A percentile compares a stretch with the other conserved stretches of the same genome.
Evolutionary conservation across 2,113 vertebrate species (phyloP).

Genomic region (Gnathonemus longibarbis): DNA sequence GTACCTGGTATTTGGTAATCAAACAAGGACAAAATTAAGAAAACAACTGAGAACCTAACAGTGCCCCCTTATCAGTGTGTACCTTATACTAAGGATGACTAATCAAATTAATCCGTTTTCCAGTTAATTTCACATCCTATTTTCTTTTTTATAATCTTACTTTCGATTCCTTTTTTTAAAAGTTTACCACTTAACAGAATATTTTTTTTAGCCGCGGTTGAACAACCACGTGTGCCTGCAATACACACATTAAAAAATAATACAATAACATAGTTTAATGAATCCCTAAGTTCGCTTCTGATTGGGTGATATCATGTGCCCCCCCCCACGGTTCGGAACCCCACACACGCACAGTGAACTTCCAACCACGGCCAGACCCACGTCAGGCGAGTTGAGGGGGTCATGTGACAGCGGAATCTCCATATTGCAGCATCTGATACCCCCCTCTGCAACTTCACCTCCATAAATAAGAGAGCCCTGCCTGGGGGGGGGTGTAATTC

Average conservation of each 20-base stretch:
- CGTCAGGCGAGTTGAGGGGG: constrained; percentile 70
- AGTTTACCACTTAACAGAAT: not conserved
- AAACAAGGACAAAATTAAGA: not conserved
- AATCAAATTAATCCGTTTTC: not conserved
- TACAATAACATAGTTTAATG: too few species aligned
- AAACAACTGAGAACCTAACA: not conserved
- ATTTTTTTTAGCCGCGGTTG: not conserved
- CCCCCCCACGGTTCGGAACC: not conserved
- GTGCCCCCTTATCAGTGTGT: not conserved
- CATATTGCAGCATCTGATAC: constrained; percentile 78
- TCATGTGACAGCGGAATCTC: constrained; percentile 76
- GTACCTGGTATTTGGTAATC: not conserved
- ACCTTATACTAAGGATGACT: not conserved
- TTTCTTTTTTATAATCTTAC: not conserved
- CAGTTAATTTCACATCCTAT: not conserved
- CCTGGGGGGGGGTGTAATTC: constrained; percentile 68
- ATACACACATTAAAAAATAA: not conserved
- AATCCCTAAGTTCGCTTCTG: not conserved
- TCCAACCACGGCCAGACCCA: constrained; percentile 57
- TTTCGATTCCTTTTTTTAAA: not conserved
- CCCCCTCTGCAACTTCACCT: constrained; percentile 62
- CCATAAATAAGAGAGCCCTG: constrained; percentile 63
- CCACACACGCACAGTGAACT: constrained; percentile 4
- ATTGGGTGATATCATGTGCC: not conserved
- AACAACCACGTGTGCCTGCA: not conserved